Conservation (phyloP, 2,113 vertebrate genomes). For the Chinchilla lanigera region DNA sequence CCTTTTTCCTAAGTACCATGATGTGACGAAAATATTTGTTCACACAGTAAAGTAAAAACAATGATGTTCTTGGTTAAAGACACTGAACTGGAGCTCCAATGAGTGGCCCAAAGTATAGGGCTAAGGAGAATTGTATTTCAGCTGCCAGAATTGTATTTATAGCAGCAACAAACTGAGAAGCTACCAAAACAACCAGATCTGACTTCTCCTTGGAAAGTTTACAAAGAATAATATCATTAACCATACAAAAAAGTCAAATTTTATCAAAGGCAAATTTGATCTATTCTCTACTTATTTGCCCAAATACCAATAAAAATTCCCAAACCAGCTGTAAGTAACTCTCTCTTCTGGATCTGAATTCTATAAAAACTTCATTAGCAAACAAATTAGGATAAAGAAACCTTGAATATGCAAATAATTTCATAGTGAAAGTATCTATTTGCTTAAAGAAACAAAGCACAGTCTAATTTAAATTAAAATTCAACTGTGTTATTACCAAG, state of each 20-base stretch:
- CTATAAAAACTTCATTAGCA: background rate
- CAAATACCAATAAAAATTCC: background rate
- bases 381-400: constrained; percentile 42
- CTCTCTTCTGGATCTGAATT: background rate
- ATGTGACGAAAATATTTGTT: background rate
- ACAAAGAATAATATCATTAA: constrained; percentile 10
- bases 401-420: background rate
- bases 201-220: background rate
- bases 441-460: background rate
- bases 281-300: background rate
- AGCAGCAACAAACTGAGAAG: background rate
- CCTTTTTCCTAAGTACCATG: background rate
- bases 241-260: background rate
- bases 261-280: constrained; percentile 7
- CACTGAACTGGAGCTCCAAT: background rate
- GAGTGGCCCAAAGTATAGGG: background rate
- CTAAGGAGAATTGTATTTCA: background rate
- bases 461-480: constrained; percentile 51
- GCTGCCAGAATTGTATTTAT: background rate
- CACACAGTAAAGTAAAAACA: background rate
- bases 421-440: background rate
- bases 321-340: background rate
- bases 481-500: constrained; percentile 54
- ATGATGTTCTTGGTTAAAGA: background rate
- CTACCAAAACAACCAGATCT: background rate